Percentiles rank a stretch among this genome's conserved stretches.
Conservation (phyloP, 2,797 vertebrate species). For the Peromyscus melanophrys region DNA sequence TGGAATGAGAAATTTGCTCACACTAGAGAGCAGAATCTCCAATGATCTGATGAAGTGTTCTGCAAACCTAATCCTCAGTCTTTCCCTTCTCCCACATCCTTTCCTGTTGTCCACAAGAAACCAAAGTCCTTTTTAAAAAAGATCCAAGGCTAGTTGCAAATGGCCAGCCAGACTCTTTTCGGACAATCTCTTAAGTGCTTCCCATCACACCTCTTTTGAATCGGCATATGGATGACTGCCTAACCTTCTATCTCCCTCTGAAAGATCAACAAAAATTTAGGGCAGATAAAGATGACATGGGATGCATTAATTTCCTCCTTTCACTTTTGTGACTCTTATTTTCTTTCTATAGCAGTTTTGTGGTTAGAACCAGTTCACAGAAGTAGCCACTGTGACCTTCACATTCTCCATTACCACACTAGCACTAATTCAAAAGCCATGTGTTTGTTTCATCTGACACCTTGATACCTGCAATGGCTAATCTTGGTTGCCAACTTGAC, state of each 20-base stretch:
- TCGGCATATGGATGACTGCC: no score
- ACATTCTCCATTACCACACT: background rate
- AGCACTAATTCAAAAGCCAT: background rate
- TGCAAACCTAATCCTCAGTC: background rate
- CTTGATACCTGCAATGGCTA: background rate
- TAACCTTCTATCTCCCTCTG: background rate
- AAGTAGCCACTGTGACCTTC: background rate
- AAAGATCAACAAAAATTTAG: conserved; percentile 34
- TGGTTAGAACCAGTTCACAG: background rate
- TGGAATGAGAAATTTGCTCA: conserved; percentile 21
- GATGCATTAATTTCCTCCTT: conserved; percentile 37
- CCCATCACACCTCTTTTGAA: background rate
- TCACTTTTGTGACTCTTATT: background rate
- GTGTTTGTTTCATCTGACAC: background rate
- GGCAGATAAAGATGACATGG: background rate
- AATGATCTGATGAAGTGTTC: background rate
- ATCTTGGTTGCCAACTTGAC: background rate
- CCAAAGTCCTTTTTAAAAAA: conserved; percentile 1
- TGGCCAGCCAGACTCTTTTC: background rate
- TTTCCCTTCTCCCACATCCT: background rate
- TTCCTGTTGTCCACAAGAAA: conserved; percentile 24
- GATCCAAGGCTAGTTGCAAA: background rate
- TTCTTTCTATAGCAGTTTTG: background rate
- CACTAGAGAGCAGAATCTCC: conserved; percentile 3
- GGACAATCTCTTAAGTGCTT: background rate